These are phyloP conservation scores for Callaeas wilsoni DNA, from an alignment of 2,113 vertebrate genomes.

Conservation along the genomic window DNA sequence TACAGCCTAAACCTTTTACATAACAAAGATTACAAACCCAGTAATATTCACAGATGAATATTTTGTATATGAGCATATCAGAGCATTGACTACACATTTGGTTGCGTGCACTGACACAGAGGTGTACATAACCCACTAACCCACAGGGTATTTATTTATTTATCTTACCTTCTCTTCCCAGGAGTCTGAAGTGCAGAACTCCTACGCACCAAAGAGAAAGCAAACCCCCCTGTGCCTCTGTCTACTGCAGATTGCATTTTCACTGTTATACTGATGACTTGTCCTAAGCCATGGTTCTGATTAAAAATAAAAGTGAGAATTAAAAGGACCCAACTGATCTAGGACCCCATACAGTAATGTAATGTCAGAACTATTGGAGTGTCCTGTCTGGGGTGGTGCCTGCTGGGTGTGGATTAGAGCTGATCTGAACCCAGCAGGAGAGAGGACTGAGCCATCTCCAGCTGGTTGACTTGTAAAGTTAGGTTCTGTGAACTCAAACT, in stretches of 20 bases:
- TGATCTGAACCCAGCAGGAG: neutral
- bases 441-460: neutral
- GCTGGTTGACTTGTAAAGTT: neutral
- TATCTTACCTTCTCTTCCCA: neutral
- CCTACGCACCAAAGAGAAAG: neutral
- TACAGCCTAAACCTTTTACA: constrained; percentile 72
- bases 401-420: neutral
- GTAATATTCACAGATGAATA: constrained; percentile 72
- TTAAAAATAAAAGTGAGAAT: constrained; percentile 31
- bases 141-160: neutral
- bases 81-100: constrained; percentile 35
- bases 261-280: neutral
- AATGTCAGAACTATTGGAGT: neutral
- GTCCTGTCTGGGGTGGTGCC: neutral
- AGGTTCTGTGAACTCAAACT: neutral
- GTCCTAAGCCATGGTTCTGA: neutral
- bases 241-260: neutral
- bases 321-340: neutral
- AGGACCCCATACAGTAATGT: neutral
- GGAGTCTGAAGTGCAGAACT: neutral
- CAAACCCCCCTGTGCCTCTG: neutral
- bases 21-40: constrained; percentile 77
- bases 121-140: neutral
- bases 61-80: constrained; percentile 52
- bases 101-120: constrained; percentile 8